Evolutionary conservation across 2,888 invertebrate species (phyloP), one percentile per base, ranked within the genome.

Genomic region (Allolobophora icterica): DNA sequence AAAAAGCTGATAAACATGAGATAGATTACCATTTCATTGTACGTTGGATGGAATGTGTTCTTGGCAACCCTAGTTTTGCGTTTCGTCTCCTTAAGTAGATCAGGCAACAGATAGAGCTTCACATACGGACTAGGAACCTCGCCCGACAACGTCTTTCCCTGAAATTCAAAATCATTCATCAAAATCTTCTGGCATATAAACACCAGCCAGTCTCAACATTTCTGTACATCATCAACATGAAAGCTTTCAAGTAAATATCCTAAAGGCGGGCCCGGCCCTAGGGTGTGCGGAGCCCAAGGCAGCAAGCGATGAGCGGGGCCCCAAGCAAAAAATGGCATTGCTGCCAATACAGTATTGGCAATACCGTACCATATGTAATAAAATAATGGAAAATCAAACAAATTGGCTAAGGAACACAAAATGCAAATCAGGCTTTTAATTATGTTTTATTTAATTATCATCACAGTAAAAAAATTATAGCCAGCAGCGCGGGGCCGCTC

Each of bases 41-140:
- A 93, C 21, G 93, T 93, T 24, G 93, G 93, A 91, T 93, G 92
- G 89, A 91, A 93, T 34, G 93, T 92, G 42, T 71, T 91, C 45
- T 92, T 91, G 40, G 91, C 91, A 5, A 93, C 92, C 42, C 92
- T 93, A 0, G 99, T 99, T 96, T 99, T 99, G 90, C 98, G 96
- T 96, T 99, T 99, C 33, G 99, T 99, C 93, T 97, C 97, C 96
- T 99, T 99, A 91, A 97, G 97, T 38, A 97, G 97, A 95, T 99
- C 99, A 19, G 99, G 99, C 93, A 98, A 97, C 92, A 99, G 96
- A 95, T 99, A 99, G 90, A 95, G 94, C 94, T 96, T 96, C 35
- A 96, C 96, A 93, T 96, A 96, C 0, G 96, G 95, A 93, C 96
- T 95, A 0, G 96, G 96, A 0, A 91, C 92, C 52, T 92, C 93